phyloP scores from a whole-genome alignment of 2,113 vertebrate genomes.

The Manacus vitellinus region DNA sequence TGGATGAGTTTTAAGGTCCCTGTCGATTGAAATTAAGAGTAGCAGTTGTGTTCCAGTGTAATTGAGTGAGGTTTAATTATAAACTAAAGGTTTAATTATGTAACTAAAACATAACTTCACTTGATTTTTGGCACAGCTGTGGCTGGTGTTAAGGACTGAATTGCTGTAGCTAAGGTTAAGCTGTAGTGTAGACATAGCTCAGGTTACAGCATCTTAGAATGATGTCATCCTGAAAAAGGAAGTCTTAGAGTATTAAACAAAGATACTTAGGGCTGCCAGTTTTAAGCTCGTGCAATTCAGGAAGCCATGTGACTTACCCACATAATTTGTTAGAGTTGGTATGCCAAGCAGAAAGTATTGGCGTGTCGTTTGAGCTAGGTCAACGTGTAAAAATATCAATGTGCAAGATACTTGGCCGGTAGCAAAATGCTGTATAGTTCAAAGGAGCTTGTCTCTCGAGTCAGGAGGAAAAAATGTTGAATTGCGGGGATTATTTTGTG shows the following conservation, averaged over 20 bases:
- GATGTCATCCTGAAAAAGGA: constrained; percentile 32
- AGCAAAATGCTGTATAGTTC: background rate
- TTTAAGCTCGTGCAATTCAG: background rate
- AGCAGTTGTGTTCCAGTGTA: background rate
- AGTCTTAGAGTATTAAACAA: constrained; percentile 10
- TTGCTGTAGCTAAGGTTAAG: background rate
- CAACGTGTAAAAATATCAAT: background rate
- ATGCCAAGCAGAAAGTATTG: background rate
- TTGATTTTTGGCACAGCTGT: background rate
- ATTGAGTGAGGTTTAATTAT: background rate
- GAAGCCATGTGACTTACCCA: background rate
- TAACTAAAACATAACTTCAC: background rate
- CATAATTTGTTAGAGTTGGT: background rate
- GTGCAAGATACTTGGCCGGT: background rate
- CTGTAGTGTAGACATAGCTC: background rate
- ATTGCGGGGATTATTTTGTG: background rate
- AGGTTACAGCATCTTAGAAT: background rate
- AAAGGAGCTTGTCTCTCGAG: background rate
- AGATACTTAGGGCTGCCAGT: background rate
- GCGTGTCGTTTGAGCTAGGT: background rate
- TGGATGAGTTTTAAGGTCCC: background rate
- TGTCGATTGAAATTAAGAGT: background rate
- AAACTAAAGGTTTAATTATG: background rate
- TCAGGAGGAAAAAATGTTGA: background rate
- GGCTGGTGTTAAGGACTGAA: background rate